Conservation (phyloP, 2,888 invertebrate genomes). For the Orthonevra nobilis region DNA sequence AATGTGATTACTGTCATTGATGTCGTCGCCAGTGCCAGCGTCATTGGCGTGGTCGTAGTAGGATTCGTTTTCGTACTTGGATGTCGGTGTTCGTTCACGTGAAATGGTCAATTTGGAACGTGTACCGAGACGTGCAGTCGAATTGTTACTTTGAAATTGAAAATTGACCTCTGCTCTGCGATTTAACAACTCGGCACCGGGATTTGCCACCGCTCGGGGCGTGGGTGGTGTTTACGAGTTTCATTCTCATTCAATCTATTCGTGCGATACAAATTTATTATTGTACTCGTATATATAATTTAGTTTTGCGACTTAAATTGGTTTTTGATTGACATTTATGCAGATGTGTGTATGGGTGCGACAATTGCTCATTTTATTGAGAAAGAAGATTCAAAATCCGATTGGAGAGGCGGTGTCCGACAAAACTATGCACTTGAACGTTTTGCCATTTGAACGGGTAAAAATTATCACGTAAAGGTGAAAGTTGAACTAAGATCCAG, state of each 20-base stretch:
- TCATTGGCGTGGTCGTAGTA: slow-evolving; percentile 32
- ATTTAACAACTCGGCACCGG: slow-evolving; percentile 4
- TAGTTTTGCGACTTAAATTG: slow-evolving; percentile 38
- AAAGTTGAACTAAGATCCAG: too few relatives aligned
- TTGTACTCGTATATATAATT: slow-evolving; percentile 31
- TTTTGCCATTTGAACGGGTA: too few relatives aligned
- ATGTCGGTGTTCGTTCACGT: slow-evolving; percentile 55
- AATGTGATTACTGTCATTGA: slow-evolving; percentile 69
- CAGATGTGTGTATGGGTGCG: background rate
- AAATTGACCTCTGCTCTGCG: slow-evolving; percentile 55
- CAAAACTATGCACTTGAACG: too few relatives aligned
- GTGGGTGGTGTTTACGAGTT: slow-evolving; percentile 53
- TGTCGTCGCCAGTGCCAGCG: slow-evolving; percentile 62
- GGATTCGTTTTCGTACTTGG: slow-evolving; percentile 1
- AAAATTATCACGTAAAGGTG: too few relatives aligned
- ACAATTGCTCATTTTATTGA: slow-evolving; percentile 2
- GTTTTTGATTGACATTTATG: slow-evolving; percentile 34
- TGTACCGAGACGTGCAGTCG: slow-evolving; percentile 41
- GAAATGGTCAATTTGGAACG: slow-evolving; percentile 66
- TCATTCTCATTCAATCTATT: slow-evolving; percentile 45
- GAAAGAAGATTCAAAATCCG: too few relatives aligned
- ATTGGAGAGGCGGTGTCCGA: too few relatives aligned
- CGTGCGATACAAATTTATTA: slow-evolving; percentile 43
- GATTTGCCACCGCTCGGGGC: background rate
- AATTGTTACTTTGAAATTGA: slow-evolving; percentile 63